Evolutionary conservation across 2,113 vertebrate genomes (phyloP), one percentile per base, ranked within the genome.

Genomic region (Camarhynchus parvulus): DNA sequence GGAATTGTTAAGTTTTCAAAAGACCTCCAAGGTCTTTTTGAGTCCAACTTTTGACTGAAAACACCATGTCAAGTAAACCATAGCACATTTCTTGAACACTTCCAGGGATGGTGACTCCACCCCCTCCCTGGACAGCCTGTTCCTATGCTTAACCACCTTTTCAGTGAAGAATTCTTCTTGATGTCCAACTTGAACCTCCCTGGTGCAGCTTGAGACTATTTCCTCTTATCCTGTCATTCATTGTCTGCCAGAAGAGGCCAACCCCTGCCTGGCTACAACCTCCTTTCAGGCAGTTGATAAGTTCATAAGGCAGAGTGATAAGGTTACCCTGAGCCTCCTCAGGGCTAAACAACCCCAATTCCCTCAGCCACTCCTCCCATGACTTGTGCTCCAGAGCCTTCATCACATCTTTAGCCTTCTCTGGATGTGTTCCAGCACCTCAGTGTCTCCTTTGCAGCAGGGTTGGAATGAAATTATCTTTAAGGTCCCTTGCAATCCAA

Each of bases 51-150:
- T 27, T 76, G 46, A 19, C 41, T 35, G 47, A 61, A 31, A 31
- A 41, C 33, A 44, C 52, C n/a, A n/a, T 41, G 46, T n/a, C n/a
- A 52, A 21, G 19, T 61, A 61, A 66, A 21, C 23, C 23, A 25
- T 12, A 39, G 39, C n/a, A 53, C 30, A 25, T 68, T 68, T 76
- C 39, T 31, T 55, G 30, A 47, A 31, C 21, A 5, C 14, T 55
- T 73, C 28, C 41, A 55, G 24, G 20, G 17, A 15, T 61, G 28
- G n/a, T 0, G 3, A 31, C 30, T 62, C n/a, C 11, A 18, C 5
- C 4, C 5, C 2, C 2, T 47, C 10, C 33, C 11, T 27, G 30
- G n/a, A 28, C 24, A 27, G 7, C 8, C 47, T 0, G 0, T 68
- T 83, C 24, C 20, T 31, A 11, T 62, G 30, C 20, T 75, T 61